Evolutionary conservation across 2,797 vertebrate genomes (phyloP).

Genomic region (Nannoperca obscura): DNA sequence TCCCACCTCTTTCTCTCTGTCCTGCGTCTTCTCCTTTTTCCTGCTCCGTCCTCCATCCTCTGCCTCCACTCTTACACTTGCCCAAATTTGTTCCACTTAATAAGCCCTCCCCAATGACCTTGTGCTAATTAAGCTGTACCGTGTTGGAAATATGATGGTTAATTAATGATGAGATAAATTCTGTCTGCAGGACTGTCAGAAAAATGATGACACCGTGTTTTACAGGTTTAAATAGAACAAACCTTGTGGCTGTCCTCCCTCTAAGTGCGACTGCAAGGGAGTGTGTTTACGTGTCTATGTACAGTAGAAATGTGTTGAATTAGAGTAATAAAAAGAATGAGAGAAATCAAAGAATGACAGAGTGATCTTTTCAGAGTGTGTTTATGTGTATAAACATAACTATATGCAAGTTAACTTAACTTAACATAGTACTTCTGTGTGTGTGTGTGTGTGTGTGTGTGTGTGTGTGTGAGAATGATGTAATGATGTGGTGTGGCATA

Average conservation of each 20-base stretch:
- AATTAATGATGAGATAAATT: conserved; percentile 99
- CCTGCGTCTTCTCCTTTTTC: conserved; percentile 25
- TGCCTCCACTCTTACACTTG: conserved; percentile 92
- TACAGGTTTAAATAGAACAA: conserved; percentile 94
- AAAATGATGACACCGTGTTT: conserved; percentile 98
- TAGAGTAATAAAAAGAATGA: conserved; percentile 34
- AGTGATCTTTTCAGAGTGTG: conserved; percentile 34
- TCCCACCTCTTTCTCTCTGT: conserved; percentile 36
- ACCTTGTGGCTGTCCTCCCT: conserved; percentile 80
- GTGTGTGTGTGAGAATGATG: conserved; percentile 24
- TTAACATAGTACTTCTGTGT: conserved; percentile 10
- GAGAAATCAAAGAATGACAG: conserved; percentile 37
- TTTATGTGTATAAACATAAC: conserved; percentile 20
- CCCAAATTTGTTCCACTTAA: conserved; percentile 99
- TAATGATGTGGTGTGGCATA: conserved; percentile 42
- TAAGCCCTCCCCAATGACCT: conserved; percentile 99
- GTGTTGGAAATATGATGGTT: conserved; percentile 99
- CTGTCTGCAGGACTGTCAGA: conserved; percentile 97
- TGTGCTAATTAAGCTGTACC: conserved; percentile 98
- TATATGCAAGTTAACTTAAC: neutral
- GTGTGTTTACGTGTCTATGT: conserved; percentile 14
- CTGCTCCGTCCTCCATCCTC: conserved; percentile 56
- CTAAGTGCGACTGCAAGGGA: conserved; percentile 42
- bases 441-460: conserved; percentile 24
- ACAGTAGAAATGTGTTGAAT: conserved; percentile 22